Evolutionary conservation across 1,140 invertebrate species (phyloP).

Genomic region (Galendromus occidentalis): DNA sequence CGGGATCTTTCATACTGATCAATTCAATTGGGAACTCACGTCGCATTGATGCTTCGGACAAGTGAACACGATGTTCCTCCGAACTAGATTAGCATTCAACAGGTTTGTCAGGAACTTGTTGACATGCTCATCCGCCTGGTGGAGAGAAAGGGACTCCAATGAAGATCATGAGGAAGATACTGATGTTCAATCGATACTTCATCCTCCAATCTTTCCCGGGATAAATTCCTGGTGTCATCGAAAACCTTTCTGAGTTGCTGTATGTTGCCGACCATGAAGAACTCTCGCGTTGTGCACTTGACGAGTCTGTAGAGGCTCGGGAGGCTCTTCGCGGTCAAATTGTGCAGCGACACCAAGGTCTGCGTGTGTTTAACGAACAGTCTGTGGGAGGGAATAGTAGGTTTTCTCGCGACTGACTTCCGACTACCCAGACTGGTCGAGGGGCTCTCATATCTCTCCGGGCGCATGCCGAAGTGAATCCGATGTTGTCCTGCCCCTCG

Average conservation of each 20-base stretch:
- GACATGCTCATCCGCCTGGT: neutral
- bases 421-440: neutral
- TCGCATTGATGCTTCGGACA: slow-evolving; percentile 1
- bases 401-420: neutral
- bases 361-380: neutral
- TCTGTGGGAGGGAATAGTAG: neutral
- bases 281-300: neutral
- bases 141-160: neutral
- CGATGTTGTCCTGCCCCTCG: neutral
- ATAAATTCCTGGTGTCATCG: neutral
- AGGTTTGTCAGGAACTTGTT: neutral
- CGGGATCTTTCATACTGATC: neutral
- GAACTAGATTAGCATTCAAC: neutral
- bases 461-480: neutral
- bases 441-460: neutral
- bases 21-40: neutral
- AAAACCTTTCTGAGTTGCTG: neutral
- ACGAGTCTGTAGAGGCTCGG: neutral
- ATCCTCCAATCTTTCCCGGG: neutral
- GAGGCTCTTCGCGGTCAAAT: neutral
- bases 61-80: neutral
- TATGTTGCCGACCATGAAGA: neutral
- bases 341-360: neutral
- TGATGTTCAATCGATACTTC: neutral
- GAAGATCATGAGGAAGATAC: neutral